Evolutionary conservation across 2,888 invertebrate species (phyloP).

Genomic region (Caenorhabditis panamensis): DNA sequence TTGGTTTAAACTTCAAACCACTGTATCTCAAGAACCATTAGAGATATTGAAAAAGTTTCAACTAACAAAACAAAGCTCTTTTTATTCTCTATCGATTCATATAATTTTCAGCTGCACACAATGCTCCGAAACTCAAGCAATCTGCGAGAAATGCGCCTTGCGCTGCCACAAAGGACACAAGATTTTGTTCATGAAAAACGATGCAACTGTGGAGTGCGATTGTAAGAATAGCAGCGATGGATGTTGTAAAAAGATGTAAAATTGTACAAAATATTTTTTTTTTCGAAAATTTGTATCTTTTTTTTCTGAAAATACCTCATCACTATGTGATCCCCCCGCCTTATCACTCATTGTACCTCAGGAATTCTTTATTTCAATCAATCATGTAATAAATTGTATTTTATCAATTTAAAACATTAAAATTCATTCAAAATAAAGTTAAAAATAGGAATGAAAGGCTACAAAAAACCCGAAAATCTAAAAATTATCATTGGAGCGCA

Average conservation of each 20-base stretch:
- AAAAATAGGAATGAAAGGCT: background rate
- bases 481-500: constrained; percentile 1
- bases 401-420: too few relatives aligned
- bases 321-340: too few relatives aligned
- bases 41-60: background rate
- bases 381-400: too few relatives aligned
- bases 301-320: too few relatives aligned
- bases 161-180: background rate
- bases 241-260: background rate
- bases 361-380: too few relatives aligned
- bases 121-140: background rate
- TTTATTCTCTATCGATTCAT: background rate
- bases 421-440: background rate
- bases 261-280: background rate
- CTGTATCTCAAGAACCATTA: too few relatives aligned
- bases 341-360: too few relatives aligned
- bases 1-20: too few relatives aligned
- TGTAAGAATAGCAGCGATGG: background rate
- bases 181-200: background rate
- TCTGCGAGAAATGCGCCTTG: background rate
- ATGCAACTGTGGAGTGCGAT: background rate
- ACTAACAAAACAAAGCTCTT: background rate
- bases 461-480: background rate
- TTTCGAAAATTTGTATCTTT: too few relatives aligned
- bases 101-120: background rate